Evolutionary conservation across 2,888 invertebrate species (phyloP).

Genomic region (Amphipoea lucens): DNA sequence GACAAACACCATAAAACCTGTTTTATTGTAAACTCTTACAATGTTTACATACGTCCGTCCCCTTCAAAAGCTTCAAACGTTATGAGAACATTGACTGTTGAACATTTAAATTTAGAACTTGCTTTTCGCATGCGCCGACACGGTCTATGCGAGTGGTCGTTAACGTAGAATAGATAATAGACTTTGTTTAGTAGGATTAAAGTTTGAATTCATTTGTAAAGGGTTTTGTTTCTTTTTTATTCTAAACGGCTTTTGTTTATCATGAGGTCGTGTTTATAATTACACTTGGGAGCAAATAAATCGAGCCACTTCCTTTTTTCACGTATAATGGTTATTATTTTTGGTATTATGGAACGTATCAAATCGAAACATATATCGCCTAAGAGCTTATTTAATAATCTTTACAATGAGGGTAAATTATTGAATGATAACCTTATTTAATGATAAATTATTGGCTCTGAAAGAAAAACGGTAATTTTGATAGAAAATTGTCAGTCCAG

Average conservation of each 20-base stretch:
- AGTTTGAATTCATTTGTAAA: constrained; percentile 16
- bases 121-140: constrained; percentile 54
- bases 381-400: too few relatives aligned
- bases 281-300: too few relatives aligned
- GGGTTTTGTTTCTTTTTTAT: constrained; percentile 8
- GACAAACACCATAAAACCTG: constrained; percentile 38
- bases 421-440: too few relatives aligned
- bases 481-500: too few relatives aligned
- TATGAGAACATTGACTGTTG: constrained; percentile 63
- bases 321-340: too few relatives aligned
- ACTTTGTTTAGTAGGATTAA: not conserved
- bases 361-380: too few relatives aligned
- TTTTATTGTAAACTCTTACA: constrained; percentile 40
- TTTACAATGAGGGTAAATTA: too few relatives aligned
- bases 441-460: too few relatives aligned
- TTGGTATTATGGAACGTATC: too few relatives aligned
- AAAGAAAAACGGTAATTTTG: too few relatives aligned
- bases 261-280: constrained; percentile 41
- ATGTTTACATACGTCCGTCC: constrained; percentile 60
- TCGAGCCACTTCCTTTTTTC: too few relatives aligned
- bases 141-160: constrained; percentile 26
- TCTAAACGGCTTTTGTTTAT: constrained; percentile 35
- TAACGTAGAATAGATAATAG: not conserved
- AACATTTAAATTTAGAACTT: constrained; percentile 67
- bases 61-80: constrained; percentile 38